Evolutionary conservation across 2,113 vertebrate genomes (phyloP).

Genomic region (Petroica traversi): DNA sequence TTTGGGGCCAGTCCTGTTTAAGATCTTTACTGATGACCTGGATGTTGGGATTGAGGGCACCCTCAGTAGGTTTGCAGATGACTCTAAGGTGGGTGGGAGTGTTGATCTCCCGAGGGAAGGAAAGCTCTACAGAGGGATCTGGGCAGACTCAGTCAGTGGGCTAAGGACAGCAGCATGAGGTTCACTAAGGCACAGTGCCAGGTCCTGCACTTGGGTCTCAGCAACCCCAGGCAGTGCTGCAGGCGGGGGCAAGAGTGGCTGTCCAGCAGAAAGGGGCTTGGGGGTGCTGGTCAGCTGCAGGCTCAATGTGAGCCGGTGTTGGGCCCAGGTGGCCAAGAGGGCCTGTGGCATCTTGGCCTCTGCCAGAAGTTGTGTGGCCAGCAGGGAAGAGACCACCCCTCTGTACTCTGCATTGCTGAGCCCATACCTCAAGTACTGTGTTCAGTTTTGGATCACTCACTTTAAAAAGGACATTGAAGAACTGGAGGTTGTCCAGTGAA

Average conservation of each 20-base stretch:
- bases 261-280: neutral
- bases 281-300: neutral
- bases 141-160: neutral
- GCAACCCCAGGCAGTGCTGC: neutral
- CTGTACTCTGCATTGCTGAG: neutral
- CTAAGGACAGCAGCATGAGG: neutral
- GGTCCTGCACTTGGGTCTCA: neutral
- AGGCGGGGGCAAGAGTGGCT: neutral
- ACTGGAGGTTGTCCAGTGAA: neutral
- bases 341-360: neutral
- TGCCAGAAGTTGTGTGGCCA: neutral
- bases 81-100: neutral
- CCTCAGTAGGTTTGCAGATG: neutral
- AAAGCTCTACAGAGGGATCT: neutral
- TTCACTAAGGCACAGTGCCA: neutral
- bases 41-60: neutral
- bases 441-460: neutral
- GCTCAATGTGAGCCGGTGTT: neutral
- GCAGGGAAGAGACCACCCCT: neutral
- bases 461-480: neutral
- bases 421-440: fast-evolving
- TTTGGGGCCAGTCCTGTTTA: neutral
- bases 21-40: neutral
- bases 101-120: neutral
- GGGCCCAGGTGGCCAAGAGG: neutral